Percentiles rank a stretch among this genome's conserved stretches.
Evolutionary conservation across 2,113 vertebrate species (phyloP).

Genomic region (Gobiocypris rarus): DNA sequence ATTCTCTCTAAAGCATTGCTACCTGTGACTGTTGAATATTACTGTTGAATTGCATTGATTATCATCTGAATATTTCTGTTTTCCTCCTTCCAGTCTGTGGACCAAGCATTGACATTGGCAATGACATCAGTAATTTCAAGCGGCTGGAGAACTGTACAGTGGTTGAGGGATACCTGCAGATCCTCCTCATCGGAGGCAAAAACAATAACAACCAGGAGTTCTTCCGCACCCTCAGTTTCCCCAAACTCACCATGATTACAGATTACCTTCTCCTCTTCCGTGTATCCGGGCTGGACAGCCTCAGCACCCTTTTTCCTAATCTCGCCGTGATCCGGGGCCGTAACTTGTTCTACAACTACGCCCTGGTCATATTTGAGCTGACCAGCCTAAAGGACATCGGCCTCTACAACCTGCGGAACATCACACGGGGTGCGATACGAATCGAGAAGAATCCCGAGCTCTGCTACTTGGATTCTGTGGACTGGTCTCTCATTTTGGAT

Average conservation of each 20-base stretch:
- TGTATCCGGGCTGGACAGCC: slow-evolving; percentile 90
- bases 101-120: slow-evolving; percentile 92
- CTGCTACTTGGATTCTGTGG: slow-evolving; percentile 95
- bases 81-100: slow-evolving; percentile 82
- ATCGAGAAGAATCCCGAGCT: slow-evolving; percentile 97
- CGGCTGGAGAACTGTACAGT: slow-evolving; percentile 96
- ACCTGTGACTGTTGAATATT: neutral
- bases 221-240: slow-evolving; percentile 91
- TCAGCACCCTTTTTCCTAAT: slow-evolving; percentile 95
- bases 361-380: slow-evolving; percentile 98
- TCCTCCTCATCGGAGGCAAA: slow-evolving; percentile 91
- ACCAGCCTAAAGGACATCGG: slow-evolving; percentile 95
- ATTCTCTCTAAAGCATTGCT: neutral
- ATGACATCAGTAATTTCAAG: slow-evolving; percentile 87
- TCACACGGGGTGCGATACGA: slow-evolving; percentile 90
- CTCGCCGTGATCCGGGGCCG: slow-evolving; percentile 94
- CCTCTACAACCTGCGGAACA: slow-evolving; percentile 92
- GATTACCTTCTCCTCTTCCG: slow-evolving; percentile 97
- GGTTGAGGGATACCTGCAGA: slow-evolving; percentile 95
- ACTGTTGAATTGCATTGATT: neutral
- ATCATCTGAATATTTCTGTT: neutral
- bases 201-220: slow-evolving; percentile 79
- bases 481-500: slow-evolving; percentile 96
- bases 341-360: slow-evolving; percentile 96
- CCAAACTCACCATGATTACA: slow-evolving; percentile 93